Evolutionary conservation across 2,797 vertebrate species (phyloP), one percentile per base, ranked within the genome.

Genomic region (Helostoma temminkii): DNA sequence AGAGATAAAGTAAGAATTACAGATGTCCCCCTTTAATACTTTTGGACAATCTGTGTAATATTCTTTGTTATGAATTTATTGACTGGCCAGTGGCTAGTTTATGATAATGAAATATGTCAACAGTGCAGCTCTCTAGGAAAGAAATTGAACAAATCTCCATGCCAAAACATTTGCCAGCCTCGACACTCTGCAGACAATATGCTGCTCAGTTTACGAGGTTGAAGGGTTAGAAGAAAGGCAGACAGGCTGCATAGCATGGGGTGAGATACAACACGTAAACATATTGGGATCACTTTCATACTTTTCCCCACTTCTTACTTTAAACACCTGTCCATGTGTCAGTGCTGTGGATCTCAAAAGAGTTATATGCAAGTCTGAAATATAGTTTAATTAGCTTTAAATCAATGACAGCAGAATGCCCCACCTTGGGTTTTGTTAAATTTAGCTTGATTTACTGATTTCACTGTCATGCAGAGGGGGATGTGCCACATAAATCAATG

Each of bases 301-400:
- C 74, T 86, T 71, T 83, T 75, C 72, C 85, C 82, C 75, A 48
- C 61, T 88, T 75, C 91, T 92, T 93, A 92, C 92, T 91, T 91
- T 80, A 84, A 79, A 85, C 82, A 89, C 76, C 70, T 86, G 80
- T 84, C 83, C 81, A 21, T 18, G 71, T 84, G 81, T 80, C 88
- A 88, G 80, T 80, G 89, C 91, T 93, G 92, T 83, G 84, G 82
- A 93, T 76, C 89, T 91, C 82, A 93, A 91, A 81, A 85, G 61
- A 74, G 88, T 91, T 88, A 91, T 68, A 82, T 85, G 49, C 81
- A 92, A 74, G 57, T 89, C 80, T 89, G 75, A 82, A 7, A 70
- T 83, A 65, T 85, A 73, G n/a, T 66, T 83, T 70, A 30, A 77
- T 61, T 81, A 45, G 47, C 55, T 69, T 73, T 22, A 39, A 71